A percentile compares a stretch with the other conserved stretches of the same genome.
Conservation (phyloP, 2,797 vertebrate species). For the Microctenopoma lineatum region DNA sequence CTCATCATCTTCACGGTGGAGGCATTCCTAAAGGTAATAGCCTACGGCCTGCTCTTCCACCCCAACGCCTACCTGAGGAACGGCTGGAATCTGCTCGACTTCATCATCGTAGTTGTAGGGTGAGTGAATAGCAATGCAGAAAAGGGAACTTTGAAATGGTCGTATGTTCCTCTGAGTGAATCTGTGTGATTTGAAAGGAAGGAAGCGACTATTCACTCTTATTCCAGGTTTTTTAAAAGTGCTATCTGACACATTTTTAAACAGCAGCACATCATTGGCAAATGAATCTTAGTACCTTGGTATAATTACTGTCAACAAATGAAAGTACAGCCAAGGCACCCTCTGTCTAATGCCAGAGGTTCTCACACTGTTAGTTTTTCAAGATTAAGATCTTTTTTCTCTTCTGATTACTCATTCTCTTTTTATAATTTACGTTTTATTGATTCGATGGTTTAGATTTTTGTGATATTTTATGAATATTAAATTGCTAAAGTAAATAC, state of each 20-base stretch:
- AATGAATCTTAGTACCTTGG: conserved; percentile 31
- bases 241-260: conserved; percentile 31
- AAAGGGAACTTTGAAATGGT: not conserved
- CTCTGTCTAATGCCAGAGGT: conserved; percentile 27
- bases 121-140: conserved; percentile 79
- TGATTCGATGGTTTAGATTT: not conserved
- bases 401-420: not conserved
- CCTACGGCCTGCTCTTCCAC: conserved; percentile 98
- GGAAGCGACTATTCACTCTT: not conserved
- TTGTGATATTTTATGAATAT: not conserved
- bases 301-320: conserved; percentile 57
- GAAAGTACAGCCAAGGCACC: conserved; percentile 45
- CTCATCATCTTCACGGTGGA: conserved; percentile 99
- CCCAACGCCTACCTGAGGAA: conserved; percentile 99
- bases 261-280: conserved; percentile 29
- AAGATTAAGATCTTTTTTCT: conserved; percentile 21
- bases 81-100: conserved; percentile 99
- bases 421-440: not conserved
- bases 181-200: not conserved
- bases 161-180: not conserved
- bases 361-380: not conserved
- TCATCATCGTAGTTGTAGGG: conserved; percentile 99
- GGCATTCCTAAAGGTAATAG: conserved; percentile 99
- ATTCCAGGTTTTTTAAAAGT: conserved; percentile 26
- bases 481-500: not conserved